phyloP scores from a whole-genome alignment of 2,888 invertebrate genomes.

The Zygaena filipendulae region DNA sequence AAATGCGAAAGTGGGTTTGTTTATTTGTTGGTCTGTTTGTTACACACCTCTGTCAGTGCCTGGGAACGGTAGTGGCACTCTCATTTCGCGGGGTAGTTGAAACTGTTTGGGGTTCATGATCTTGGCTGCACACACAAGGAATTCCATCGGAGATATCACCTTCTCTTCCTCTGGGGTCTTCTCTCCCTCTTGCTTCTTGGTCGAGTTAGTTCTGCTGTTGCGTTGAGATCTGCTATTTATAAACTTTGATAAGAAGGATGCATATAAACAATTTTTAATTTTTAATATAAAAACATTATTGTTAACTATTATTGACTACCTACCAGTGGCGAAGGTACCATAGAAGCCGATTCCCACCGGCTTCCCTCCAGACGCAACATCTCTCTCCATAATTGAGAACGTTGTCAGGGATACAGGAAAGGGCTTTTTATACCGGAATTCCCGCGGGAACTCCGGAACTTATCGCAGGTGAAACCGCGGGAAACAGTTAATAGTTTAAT shows the following conservation, averaged over 20 bases:
- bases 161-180: conserved; percentile 26
- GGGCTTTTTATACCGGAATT: too few relatives aligned
- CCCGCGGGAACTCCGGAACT: too few relatives aligned
- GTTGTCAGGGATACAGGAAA: too few relatives aligned
- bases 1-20: neutral
- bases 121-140: conserved; percentile 83
- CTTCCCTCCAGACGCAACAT: too few relatives aligned
- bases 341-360: too few relatives aligned
- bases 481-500: too few relatives aligned
- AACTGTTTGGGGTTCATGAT: conserved; percentile 92
- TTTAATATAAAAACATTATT: neutral
- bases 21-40: neutral
- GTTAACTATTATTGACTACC: too few relatives aligned
- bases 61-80: conserved; percentile 80
- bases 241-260: too few relatives aligned
- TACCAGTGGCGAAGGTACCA: too few relatives aligned
- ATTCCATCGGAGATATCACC: conserved; percentile 74
- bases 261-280: too few relatives aligned
- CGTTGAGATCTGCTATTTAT: conserved; percentile 25
- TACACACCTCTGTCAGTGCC: conserved; percentile 81
- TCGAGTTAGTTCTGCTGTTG: conserved; percentile 35
- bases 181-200: conserved; percentile 37
- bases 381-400: too few relatives aligned
- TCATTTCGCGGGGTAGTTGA: conserved; percentile 84
- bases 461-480: too few relatives aligned